A percentile compares a stretch with the other conserved stretches of the same genome.
Conservation (phyloP, 2,888 invertebrate genomes). For the Hyposoter dolosus region DNA sequence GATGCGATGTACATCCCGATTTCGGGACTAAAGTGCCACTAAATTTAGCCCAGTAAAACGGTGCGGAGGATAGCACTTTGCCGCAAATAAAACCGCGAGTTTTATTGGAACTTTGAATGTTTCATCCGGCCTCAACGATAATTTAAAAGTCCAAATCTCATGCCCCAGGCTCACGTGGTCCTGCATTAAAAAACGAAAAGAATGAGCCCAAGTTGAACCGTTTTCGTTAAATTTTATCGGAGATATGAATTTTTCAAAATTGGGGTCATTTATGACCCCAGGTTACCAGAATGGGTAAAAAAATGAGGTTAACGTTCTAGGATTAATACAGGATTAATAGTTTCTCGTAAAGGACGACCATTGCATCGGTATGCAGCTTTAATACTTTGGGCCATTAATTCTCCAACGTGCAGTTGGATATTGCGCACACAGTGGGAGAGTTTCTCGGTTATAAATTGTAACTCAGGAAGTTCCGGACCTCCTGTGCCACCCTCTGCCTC, state of each 20-base stretch:
- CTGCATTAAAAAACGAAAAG: no score
- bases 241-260: no score
- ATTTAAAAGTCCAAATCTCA: not conserved
- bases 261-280: no score
- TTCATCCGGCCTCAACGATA: not conserved
- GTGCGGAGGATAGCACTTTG: not conserved
- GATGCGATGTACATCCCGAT: conserved; percentile 6
- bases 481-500: not conserved
- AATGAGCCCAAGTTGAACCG: no score
- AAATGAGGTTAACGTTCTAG: not conserved
- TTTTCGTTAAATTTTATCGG: no score
- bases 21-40: not conserved
- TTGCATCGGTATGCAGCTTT: conserved; percentile 31
- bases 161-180: no score
- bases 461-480: conserved; percentile 27
- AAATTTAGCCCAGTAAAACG: conserved; percentile 22
- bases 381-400: conserved; percentile 43
- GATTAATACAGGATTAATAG: not conserved
- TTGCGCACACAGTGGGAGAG: conserved; percentile 28
- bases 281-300: no score
- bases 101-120: not conserved
- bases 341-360: conserved; percentile 8
- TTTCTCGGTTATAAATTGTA: conserved; percentile 47
- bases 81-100: not conserved
- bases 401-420: conserved; percentile 35